These are phyloP conservation scores for Proteles cristata DNA, from an alignment of 2,113 vertebrate species.

Conservation along the genomic window DNA sequence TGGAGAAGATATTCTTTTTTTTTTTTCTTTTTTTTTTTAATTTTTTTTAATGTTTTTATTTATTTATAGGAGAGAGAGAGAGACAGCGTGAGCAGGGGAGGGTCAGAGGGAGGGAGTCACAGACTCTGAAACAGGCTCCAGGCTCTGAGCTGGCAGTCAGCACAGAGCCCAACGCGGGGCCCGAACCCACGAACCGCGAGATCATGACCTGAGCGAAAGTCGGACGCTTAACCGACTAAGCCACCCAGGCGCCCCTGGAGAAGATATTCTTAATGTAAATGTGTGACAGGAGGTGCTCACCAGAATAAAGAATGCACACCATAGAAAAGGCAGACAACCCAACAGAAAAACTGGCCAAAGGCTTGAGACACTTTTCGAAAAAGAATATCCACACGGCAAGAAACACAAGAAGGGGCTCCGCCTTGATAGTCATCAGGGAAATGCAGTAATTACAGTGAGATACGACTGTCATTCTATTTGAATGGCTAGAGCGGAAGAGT, in stretches of 20 bases:
- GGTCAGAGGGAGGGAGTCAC: too few relatives aligned
- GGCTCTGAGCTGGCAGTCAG: too few relatives aligned
- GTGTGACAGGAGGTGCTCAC: background rate
- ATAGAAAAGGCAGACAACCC: background rate
- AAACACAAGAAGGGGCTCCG: background rate
- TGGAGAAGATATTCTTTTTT: background rate
- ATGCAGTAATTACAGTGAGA: background rate
- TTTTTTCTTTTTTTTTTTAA: too few relatives aligned
- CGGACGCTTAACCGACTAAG: too few relatives aligned
- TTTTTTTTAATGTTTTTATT: too few relatives aligned
- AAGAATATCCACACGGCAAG: background rate
- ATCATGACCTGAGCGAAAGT: too few relatives aligned
- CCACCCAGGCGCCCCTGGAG: too few relatives aligned
- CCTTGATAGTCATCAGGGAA: background rate
- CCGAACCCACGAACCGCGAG: too few relatives aligned
- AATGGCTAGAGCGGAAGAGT: background rate
- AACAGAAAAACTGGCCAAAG: background rate
- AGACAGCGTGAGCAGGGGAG: too few relatives aligned
- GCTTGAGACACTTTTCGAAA: background rate
- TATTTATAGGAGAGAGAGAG: too few relatives aligned
- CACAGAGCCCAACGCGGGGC: too few relatives aligned
- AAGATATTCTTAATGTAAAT: background rate
- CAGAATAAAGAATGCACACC: background rate
- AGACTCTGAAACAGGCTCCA: too few relatives aligned
- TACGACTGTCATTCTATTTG: background rate